Conservation (phyloP, 2,113 vertebrate species). For the Oxyruncus cristatus region DNA sequence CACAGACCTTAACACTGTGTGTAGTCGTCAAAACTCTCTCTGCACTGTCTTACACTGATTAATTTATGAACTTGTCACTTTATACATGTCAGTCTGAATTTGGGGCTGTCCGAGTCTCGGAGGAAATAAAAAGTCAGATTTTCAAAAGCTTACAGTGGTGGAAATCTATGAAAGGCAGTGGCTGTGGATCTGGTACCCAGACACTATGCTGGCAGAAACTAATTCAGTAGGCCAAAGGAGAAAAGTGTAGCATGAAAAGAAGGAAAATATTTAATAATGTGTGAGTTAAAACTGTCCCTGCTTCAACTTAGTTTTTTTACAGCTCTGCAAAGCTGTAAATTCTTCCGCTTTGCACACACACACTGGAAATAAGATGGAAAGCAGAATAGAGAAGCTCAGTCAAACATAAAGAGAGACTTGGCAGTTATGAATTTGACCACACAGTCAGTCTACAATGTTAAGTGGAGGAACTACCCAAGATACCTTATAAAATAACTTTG, state of each 20-base stretch:
- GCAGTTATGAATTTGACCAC: background rate
- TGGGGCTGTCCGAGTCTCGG: background rate
- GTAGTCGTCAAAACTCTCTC: background rate
- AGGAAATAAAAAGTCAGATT: background rate
- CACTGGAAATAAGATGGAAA: background rate
- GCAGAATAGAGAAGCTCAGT: background rate
- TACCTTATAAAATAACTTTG: background rate
- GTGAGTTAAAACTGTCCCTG: background rate
- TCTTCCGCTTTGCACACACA: background rate
- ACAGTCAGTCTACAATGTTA: background rate
- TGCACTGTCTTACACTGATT: background rate
- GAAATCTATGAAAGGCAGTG: background rate
- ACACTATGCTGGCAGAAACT: background rate
- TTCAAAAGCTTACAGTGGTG: background rate
- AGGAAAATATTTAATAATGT: background rate
- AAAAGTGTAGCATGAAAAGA: background rate
- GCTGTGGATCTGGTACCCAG: background rate
- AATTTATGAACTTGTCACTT: constrained; percentile 6
- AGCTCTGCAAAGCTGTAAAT: background rate
- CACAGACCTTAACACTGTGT: background rate
- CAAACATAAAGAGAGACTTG: background rate
- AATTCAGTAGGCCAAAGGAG: background rate
- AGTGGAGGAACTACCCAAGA: background rate
- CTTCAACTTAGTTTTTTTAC: background rate
- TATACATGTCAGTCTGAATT: background rate